Conservation (phyloP, 1,140 invertebrate genomes). For the Papilio dardanus region DNA sequence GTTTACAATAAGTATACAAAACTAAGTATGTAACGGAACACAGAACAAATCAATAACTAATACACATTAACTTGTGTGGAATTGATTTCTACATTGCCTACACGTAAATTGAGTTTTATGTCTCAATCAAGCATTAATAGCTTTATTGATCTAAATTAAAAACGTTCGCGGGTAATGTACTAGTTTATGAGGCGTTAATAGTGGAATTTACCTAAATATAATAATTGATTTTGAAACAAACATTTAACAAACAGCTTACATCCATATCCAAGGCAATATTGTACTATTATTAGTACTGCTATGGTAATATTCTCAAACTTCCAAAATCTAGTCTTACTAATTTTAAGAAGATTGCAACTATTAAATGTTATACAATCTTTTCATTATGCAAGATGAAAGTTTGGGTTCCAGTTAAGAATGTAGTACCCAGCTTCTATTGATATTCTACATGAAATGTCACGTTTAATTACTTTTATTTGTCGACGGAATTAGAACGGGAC, state of each 20-base stretch:
- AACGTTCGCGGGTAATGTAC: constrained; percentile 28
- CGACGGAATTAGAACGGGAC: constrained; percentile 12
- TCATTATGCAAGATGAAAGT: background rate
- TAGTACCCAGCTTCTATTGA: background rate
- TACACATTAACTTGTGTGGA: background rate
- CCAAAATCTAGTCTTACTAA: too few relatives aligned
- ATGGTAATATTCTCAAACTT: background rate
- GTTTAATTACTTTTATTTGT: constrained; percentile 8
- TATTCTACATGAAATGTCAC: background rate
- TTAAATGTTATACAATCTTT: background rate
- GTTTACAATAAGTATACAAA: background rate
- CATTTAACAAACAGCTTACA: background rate
- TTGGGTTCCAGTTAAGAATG: background rate
- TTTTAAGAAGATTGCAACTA: background rate
- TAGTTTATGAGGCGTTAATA: constrained; percentile 31
- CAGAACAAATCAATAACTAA: background rate
- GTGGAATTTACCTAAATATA: constrained; percentile 4
- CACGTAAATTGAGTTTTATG: constrained; percentile 25
- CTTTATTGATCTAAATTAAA: constrained; percentile 33
- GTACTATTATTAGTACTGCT: too few relatives aligned
- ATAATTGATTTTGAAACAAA: background rate
- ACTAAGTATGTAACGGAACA: background rate
- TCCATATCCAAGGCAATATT: background rate
- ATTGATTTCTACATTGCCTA: constrained; percentile 8
- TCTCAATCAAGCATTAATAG: constrained; percentile 36